Conservation (phyloP, 1,140 invertebrate species). For the Trichoplusia ni region DNA sequence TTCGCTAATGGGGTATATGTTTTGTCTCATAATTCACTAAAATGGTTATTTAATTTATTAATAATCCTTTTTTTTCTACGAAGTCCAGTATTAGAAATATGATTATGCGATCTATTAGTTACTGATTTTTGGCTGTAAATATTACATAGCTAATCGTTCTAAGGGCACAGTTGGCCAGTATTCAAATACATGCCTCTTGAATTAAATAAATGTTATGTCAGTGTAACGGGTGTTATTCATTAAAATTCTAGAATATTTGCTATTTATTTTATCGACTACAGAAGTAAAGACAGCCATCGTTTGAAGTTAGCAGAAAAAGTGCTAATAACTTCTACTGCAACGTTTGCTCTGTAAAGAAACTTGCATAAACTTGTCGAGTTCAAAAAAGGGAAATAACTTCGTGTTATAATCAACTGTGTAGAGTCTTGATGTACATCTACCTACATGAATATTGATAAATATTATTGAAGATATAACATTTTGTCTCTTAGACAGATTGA, state of each 20-base stretch:
- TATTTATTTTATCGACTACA: not conserved
- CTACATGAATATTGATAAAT: not conserved
- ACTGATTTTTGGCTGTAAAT: not conserved
- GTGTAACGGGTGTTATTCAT: not conserved
- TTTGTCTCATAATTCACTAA: too few species aligned
- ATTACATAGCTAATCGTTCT: constrained; percentile 11
- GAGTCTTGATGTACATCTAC: not conserved
- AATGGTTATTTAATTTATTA: too few species aligned
- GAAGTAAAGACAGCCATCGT: constrained; percentile 20
- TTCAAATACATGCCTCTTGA: not conserved
- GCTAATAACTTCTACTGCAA: not conserved
- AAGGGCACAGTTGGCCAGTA: constrained; percentile 22
- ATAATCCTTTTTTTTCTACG: too few species aligned
- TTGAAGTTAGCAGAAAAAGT: constrained; percentile 6
- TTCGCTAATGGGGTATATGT: too few species aligned
- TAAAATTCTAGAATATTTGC: not conserved
- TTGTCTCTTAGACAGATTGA: constrained; percentile 28
- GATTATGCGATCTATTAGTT: too few species aligned
- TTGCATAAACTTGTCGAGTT: not conserved
- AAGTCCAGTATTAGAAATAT: too few species aligned
- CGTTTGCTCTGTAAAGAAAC: not conserved
- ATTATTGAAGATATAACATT: constrained; percentile 9
- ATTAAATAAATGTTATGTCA: not conserved
- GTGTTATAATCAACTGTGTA: not conserved
- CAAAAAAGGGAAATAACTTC: not conserved